Evolutionary conservation across 2,113 vertebrate genomes (phyloP), one percentile per base, ranked within the genome.

Genomic region (Pandion haliaetus): DNA sequence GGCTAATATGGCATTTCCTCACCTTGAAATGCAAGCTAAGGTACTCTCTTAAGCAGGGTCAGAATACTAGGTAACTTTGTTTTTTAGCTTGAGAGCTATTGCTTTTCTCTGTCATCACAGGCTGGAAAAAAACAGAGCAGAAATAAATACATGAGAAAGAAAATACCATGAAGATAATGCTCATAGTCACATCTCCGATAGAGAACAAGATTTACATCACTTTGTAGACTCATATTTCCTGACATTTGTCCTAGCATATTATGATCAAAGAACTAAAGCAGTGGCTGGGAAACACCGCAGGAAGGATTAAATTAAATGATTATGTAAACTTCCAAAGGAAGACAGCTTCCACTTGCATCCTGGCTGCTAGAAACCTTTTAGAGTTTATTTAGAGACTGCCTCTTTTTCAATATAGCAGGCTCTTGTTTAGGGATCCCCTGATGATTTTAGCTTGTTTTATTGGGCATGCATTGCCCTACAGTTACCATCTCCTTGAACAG

Each of bases 181-280:
- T 96, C 94, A 40, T 40, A 97, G 97, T 97, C 96, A 95, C 90
- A 97, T 98, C 94, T 97, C 77, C 26, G 5, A 95, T 96, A 97
- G 90, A 85, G 79, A 96, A 92, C 66, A 91, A 97, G 94, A 96
- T 97, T 97, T 93, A 95, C 90, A 96, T 97, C 87, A 92, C 94
- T 91, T 97, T 96, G 95, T 93, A 92, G 93, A 40, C 90, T 95
- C 93, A 94, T 96, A 89, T 98, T 97, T 98, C 89, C 94, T 98
- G 97, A 97, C 97, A 93, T 98, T 98, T 98, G 96, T 98, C 97
- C 94, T 91, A 59, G 62, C 74, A 50, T 91, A 95, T 98, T 98
- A 97, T 95, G 78, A 97, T 97, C 95, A 97, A 95, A 97, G 80
- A 74, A 31, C 34, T 95, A 70, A 77, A 95, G 70, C 77, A 78